These are phyloP conservation scores for Spodoptera exigua DNA, from an alignment of 2,888 invertebrate genomes.

Conservation along the genomic window DNA sequence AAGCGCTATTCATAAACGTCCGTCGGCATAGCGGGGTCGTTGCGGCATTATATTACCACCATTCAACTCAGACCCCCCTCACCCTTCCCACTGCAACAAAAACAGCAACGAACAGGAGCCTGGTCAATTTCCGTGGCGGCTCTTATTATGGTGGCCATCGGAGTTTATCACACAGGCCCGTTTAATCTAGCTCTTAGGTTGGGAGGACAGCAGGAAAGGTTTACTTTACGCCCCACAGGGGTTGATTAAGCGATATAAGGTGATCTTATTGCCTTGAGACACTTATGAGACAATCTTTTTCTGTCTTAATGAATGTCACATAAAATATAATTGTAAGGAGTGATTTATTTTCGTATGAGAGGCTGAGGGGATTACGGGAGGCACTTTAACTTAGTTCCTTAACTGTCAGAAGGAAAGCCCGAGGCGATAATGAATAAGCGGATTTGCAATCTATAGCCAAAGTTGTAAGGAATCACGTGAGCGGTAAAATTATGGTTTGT, in stretches of 20 bases:
- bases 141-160: constrained; percentile 68
- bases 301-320: constrained; percentile 69
- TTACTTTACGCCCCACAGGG: constrained; percentile 72
- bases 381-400: constrained; percentile 45
- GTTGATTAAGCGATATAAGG: constrained; percentile 79
- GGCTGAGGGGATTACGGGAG: constrained; percentile 24
- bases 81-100: constrained; percentile 37
- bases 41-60: constrained; percentile 78
- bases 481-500: constrained; percentile 43
- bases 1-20: constrained; percentile 88
- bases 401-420: constrained; percentile 45
- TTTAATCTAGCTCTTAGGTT: constrained; percentile 86
- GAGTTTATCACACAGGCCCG: constrained; percentile 81
- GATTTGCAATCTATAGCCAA: constrained; percentile 54
- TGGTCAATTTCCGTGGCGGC: constrained; percentile 45
- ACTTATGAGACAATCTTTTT: constrained; percentile 71
- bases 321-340: constrained; percentile 65
- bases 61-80: constrained; percentile 63
- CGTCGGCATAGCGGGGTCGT: constrained; percentile 77
- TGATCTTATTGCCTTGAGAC: constrained; percentile 75
- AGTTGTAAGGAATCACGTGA: constrained; percentile 42
- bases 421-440: constrained; percentile 55
- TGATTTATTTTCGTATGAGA: constrained; percentile 57
- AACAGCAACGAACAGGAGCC: constrained; percentile 9
- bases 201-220: constrained; percentile 71